Evolutionary conservation across 2,888 invertebrate species (phyloP).

Genomic region (Penaeus monodon): DNA sequence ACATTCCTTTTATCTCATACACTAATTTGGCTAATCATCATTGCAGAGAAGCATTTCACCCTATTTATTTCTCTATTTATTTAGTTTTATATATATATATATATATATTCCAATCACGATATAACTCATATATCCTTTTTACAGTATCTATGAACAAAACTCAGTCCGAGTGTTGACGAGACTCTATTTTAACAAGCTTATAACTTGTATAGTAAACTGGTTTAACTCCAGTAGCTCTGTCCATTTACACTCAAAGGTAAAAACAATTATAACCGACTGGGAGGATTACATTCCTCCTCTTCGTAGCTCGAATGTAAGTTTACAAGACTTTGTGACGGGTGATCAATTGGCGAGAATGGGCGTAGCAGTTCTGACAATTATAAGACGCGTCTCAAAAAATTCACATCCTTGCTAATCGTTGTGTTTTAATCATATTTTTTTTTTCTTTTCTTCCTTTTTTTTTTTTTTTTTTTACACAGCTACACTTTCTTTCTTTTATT

Average conservation of each 20-base stretch:
- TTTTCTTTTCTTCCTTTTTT: too few species aligned
- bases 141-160: too few species aligned
- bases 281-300: constrained; percentile 26
- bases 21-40: too few species aligned
- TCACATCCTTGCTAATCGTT: not conserved
- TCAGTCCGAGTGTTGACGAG: not conserved
- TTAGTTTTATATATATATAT: constrained; percentile 1
- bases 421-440: too few species aligned
- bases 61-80: constrained; percentile 6
- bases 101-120: not conserved
- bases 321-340: not conserved
- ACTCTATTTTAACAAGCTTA: constrained; percentile 21
- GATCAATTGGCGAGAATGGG: constrained; percentile 16
- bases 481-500: too few species aligned
- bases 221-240: constrained; percentile 19
- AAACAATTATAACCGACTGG: constrained; percentile 26
- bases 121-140: too few species aligned
- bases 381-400: not conserved
- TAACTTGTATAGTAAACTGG: constrained; percentile 10
- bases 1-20: too few species aligned
- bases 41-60: too few species aligned
- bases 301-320: constrained; percentile 4
- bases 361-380: constrained; percentile 2
- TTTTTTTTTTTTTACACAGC: too few species aligned
- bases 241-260: constrained; percentile 23